Evolutionary conservation across 2,797 vertebrate species (phyloP), one percentile per base, ranked within the genome.

Genomic region (Allobates femoralis): DNA sequence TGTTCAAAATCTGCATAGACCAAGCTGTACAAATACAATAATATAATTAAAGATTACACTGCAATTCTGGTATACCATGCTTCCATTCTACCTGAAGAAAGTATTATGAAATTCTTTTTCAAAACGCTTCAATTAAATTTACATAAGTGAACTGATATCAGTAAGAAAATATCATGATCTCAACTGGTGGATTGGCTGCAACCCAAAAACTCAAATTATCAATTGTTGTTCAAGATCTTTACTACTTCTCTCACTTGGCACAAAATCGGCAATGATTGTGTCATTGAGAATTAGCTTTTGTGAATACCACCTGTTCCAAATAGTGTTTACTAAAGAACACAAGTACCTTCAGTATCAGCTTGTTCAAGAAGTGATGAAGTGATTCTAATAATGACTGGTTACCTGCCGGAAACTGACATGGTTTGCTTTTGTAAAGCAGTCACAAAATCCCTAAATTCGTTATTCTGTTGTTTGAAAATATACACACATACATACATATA

Each of bases 401-500:
- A 85, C 83, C 83, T 85, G 83, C 28, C 78, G 74, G 74, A 85
- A 78, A 46, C 78, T 85, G 74, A 62, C 46, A 67, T 5, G 30
- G 8, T n/a, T 58, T 74, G 37, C 62, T n/a, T 67, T 51, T 66
- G 23, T 30, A 73, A 28, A 32, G 30, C 8, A 71, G 26, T 16
- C 2, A 62, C 56, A 79, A 12, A n/a, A n/a, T 26, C 41, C 41
- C 14, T 46, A 46, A 74, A 46, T 74, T 71, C 10, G 7, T 46
- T 26, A 74, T 74, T 74, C n/a, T 26, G 26, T 74, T 74, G 23
- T 26, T 50, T 50, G 41, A 26, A 50, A 50, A 73, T 46, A 50
- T 46, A 15, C 7, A 3, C 46, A 73, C 3, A 1, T 12, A 41
- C 3, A 14, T 4, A 66, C 1, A 15, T 4, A 30, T 4, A 30